A percentile compares a stretch with the other conserved stretches of the same genome.
These are phyloP conservation scores for Heliconius ethilla DNA, from an alignment of 2,888 invertebrate genomes.

Conservation along the genomic window DNA sequence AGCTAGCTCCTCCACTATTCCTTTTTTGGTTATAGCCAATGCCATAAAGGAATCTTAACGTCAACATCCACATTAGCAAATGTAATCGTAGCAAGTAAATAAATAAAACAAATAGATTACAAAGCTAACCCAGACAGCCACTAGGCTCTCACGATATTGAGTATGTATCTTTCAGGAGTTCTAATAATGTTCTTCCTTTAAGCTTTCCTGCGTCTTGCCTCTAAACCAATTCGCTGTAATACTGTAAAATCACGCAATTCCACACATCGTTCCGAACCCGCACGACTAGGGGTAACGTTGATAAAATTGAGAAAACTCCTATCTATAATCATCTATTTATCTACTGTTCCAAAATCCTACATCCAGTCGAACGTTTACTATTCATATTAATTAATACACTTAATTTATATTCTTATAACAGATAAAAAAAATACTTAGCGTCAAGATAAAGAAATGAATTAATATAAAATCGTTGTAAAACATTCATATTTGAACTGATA, in stretches of 20 bases:
- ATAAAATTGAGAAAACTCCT: conserved; percentile 80
- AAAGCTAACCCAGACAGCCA: not conserved
- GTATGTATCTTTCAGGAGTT: conserved; percentile 16
- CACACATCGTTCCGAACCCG: conserved; percentile 43
- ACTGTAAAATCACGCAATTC: conserved; percentile 56
- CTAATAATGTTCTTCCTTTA: not conserved
- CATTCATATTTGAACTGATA: conserved; percentile 22
- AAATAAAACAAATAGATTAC: not conserved
- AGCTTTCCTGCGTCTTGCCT: conserved; percentile 5
- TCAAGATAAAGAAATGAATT: conserved; percentile 24
- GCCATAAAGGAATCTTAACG: not conserved
- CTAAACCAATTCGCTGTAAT: conserved; percentile 53
- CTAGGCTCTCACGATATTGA: not conserved
- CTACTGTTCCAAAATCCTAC: conserved; percentile 43
- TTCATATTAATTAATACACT: conserved; percentile 36
- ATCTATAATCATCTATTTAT: conserved; percentile 58
- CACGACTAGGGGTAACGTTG: conserved; percentile 76
- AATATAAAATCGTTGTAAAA: conserved; percentile 42
- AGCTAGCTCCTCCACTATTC: not conserved
- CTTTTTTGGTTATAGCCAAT: not conserved
- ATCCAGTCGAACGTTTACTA: conserved; percentile 44
- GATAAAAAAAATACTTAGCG: conserved; percentile 16
- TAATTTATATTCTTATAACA: conserved; percentile 16
- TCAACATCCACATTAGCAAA: conserved; percentile 4
- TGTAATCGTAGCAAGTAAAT: not conserved